phyloP scores from a whole-genome alignment of 2,113 vertebrate genomes.

The Thalassoma bifasciatum region DNA sequence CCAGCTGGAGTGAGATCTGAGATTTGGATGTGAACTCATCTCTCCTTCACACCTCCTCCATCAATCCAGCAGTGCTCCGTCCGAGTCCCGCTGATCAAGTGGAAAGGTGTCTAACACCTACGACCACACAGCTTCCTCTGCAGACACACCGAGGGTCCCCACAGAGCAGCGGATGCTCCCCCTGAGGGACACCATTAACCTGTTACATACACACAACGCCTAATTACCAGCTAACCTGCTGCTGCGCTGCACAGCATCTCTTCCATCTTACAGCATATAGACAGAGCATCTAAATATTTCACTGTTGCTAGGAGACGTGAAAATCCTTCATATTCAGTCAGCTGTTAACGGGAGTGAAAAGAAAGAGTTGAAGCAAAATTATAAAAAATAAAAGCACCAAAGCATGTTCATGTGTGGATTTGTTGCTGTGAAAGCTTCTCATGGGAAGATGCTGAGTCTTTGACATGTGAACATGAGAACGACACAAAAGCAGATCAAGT shows the following conservation, averaged over 20 bases:
- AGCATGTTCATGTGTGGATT: slow-evolving; percentile 6
- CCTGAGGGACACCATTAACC: slow-evolving; percentile 39
- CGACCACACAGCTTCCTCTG: slow-evolving; percentile 7
- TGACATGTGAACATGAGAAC: neutral
- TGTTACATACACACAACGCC: slow-evolving; percentile 19
- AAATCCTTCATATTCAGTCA: slow-evolving; percentile 71
- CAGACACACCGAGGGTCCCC: slow-evolving; percentile 2
- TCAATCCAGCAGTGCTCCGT: neutral
- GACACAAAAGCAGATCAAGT: neutral
- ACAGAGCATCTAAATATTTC: slow-evolving; percentile 66
- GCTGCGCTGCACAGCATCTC: slow-evolving; percentile 51
- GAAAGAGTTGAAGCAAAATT: slow-evolving; percentile 53
- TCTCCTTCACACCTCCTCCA: neutral
- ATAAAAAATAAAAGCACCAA: slow-evolving; percentile 32
- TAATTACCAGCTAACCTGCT: slow-evolving; percentile 66
- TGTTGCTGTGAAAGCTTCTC: slow-evolving; percentile 13
- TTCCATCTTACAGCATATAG: slow-evolving; percentile 56
- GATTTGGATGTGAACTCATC: neutral
- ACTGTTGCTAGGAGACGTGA: slow-evolving; percentile 78
- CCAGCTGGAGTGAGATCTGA: neutral
- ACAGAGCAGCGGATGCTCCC: slow-evolving; percentile 23
- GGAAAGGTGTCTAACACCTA: neutral
- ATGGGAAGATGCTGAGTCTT: neutral
- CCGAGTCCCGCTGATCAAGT: neutral
- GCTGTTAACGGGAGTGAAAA: slow-evolving; percentile 52